Conservation (phyloP, 2,113 vertebrate genomes). For the Sorex araneus region DNA sequence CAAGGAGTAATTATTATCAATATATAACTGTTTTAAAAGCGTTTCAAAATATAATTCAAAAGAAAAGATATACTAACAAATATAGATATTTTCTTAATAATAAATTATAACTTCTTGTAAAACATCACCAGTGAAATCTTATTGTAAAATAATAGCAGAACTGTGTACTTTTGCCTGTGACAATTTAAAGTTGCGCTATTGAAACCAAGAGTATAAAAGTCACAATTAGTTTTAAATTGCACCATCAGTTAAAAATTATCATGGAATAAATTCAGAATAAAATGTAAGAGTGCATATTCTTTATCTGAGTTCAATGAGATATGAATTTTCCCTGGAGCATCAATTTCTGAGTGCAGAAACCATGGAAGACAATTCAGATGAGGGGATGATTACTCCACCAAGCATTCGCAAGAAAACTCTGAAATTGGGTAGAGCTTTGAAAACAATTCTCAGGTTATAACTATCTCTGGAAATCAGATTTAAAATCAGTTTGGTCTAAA, state of each 20-base stretch:
- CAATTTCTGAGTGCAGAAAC: conserved; percentile 76
- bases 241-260: conserved; percentile 67
- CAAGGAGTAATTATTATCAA: neutral
- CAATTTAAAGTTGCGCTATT: conserved; percentile 29
- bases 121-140: neutral
- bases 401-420: neutral
- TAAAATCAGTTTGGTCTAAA: conserved; percentile 80
- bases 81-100: neutral
- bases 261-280: conserved; percentile 71
- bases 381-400: neutral
- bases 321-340: conserved; percentile 77
- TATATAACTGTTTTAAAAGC: neutral
- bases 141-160: conserved; percentile 20
- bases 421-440: conserved; percentile 55
- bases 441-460: conserved; percentile 75
- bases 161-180: neutral
- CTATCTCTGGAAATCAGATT: conserved; percentile 73
- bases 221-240: conserved; percentile 61
- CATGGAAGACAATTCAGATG: conserved; percentile 64
- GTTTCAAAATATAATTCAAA: conserved; percentile 52
- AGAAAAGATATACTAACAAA: neutral
- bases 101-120: conserved; percentile 6
- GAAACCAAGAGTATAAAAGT: neutral
- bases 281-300: conserved; percentile 64
- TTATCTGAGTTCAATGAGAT: conserved; percentile 68